Conservation (phyloP, 2,797 vertebrate genomes). For the Sebastes hubbsi region DNA sequence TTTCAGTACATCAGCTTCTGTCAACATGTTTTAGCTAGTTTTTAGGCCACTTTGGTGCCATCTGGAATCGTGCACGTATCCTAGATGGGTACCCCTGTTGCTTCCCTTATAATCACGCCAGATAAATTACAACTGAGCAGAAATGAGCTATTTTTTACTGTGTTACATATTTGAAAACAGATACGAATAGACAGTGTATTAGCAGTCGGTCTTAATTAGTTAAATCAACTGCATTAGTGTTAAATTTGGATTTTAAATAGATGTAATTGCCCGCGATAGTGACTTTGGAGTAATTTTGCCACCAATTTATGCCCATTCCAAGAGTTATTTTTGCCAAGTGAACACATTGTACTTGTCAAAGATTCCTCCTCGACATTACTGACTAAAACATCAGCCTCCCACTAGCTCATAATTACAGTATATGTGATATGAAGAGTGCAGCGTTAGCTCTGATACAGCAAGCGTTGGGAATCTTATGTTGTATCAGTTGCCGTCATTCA, state of each 20-base stretch:
- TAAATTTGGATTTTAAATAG: background rate
- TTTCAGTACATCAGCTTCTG: background rate
- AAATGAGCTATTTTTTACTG: background rate
- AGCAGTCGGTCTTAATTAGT: background rate
- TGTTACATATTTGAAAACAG: background rate
- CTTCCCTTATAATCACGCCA: background rate
- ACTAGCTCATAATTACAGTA: background rate
- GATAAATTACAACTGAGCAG: background rate
- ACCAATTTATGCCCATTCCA: background rate
- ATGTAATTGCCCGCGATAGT: background rate
- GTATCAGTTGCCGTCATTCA: background rate
- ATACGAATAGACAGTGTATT: background rate
- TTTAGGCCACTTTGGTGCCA: background rate
- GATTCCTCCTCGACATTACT: background rate
- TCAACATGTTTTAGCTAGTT: background rate
- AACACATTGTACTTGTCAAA: background rate
- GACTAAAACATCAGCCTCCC: background rate
- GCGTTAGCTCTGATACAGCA: background rate
- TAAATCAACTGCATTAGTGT: background rate
- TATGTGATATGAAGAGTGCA: background rate
- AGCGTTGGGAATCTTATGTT: background rate
- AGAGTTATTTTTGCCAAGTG: background rate
- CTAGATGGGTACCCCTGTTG: background rate
- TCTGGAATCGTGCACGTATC: no score
- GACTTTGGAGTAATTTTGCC: background rate